Percentiles rank a stretch among this genome's conserved stretches.
Conservation (phyloP, 2,113 vertebrate species). For the Ictidomys tridecemlineatus region DNA sequence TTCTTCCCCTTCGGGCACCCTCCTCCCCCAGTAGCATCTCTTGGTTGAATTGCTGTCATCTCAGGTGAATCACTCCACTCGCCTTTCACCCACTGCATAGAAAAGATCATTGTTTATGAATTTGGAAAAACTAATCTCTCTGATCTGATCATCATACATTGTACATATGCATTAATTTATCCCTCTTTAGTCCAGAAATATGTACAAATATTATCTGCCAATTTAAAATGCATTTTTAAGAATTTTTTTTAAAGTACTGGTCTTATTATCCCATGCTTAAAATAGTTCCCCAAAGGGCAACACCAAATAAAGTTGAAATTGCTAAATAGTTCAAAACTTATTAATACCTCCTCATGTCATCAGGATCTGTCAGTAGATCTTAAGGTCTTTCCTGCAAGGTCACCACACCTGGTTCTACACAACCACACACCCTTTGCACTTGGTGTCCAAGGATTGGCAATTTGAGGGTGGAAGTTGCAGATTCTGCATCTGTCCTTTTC, state of each 20-base stretch:
- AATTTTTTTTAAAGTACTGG: not conserved
- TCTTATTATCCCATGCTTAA: not conserved
- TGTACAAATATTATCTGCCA: not conserved
- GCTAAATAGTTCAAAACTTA: not conserved
- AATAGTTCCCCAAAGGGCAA: not conserved
- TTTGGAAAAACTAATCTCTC: not conserved
- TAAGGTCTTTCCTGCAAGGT: not conserved
- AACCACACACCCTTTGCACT: not conserved
- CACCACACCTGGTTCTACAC: not conserved
- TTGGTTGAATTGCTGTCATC: too few species aligned
- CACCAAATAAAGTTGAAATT: not conserved
- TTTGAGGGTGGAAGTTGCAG: accelerated
- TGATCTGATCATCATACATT: not conserved
- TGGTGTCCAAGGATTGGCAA: not conserved
- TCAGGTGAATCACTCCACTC: too few species aligned
- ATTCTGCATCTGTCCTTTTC: not conserved
- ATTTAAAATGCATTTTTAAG: not conserved
- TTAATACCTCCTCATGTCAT: not conserved
- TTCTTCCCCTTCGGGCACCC: too few species aligned
- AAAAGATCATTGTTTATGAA: not conserved
- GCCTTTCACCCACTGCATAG: not conserved
- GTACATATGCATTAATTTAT: not conserved
- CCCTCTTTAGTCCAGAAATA: not conserved
- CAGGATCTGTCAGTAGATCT: not conserved
- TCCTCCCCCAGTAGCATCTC: too few species aligned